phyloP scores from a whole-genome alignment of 2,113 vertebrate species.

The Hepsetus odoe region DNA sequence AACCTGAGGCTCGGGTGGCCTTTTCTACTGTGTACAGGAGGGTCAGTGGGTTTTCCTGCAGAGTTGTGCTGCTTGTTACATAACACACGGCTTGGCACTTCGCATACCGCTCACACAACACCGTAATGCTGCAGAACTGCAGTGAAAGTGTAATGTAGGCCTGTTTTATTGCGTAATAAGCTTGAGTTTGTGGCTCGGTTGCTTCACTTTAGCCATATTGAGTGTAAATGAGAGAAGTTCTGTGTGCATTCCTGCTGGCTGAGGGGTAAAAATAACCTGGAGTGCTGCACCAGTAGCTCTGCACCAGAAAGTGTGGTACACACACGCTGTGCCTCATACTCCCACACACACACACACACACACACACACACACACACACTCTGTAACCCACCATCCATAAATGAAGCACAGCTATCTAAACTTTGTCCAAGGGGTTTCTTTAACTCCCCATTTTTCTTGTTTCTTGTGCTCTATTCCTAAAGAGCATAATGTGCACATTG shows the following conservation, averaged over 20 bases:
- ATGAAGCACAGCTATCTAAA: not conserved
- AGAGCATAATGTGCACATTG: not conserved
- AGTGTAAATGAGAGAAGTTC: slow-evolving; percentile 14
- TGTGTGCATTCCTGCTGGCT: not conserved
- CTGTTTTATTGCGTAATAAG: not conserved
- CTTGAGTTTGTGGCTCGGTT: not conserved
- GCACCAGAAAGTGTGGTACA: not conserved
- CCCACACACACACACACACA: not conserved
- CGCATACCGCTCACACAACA: not conserved
- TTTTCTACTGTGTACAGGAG: not conserved
- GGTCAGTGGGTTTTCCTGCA: slow-evolving; percentile 20
- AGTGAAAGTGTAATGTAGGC: not conserved
- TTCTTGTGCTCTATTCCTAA: not conserved
- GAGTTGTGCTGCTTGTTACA: slow-evolving; percentile 12
- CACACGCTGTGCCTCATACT: not conserved
- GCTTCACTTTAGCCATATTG: not conserved
- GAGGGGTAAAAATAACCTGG: slow-evolving; percentile 30
- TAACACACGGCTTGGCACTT: slow-evolving; percentile 25
- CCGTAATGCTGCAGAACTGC: not conserved
- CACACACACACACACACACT: not conserved
- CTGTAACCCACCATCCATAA: not conserved
- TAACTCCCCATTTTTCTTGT: not conserved
- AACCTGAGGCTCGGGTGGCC: not conserved
- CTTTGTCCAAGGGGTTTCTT: not conserved
- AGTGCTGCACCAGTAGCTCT: not conserved